Conservation (phyloP, 2,113 vertebrate genomes). For the Nannobrachium achirus region DNA sequence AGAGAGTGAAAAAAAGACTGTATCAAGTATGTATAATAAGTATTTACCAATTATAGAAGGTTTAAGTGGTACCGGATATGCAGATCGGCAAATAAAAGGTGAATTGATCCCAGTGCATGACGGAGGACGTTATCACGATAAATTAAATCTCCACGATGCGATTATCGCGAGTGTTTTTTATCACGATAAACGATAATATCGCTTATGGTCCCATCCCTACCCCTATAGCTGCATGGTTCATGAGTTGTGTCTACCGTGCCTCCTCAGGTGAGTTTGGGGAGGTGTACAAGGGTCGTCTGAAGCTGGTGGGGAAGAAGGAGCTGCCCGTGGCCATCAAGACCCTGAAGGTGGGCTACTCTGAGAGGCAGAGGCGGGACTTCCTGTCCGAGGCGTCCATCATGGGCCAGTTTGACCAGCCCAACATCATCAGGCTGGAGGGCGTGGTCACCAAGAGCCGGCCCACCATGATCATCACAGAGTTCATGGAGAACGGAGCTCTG, state of each 20-base stretch:
- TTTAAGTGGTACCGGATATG: no score
- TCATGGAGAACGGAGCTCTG: constrained; percentile 97
- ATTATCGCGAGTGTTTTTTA: no score
- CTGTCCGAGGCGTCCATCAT: constrained; percentile 95
- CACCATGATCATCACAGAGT: constrained; percentile 99
- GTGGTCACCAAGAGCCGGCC: constrained; percentile 83
- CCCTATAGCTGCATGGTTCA: no score
- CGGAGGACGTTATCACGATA: no score
- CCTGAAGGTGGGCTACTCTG: constrained; percentile 90
- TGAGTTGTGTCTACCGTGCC: background rate
- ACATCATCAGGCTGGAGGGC: constrained; percentile 86
- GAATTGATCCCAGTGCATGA: no score
- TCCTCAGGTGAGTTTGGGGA: constrained; percentile 91
- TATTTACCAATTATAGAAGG: no score
- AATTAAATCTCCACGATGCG: no score
- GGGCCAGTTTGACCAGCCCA: constrained; percentile 95
- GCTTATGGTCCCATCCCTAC: no score
- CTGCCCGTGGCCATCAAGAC: constrained; percentile 94
- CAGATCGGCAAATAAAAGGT: no score
- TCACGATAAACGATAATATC: no score
- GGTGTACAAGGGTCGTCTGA: constrained; percentile 93
- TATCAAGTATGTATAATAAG: no score
- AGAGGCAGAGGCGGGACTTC: constrained; percentile 93
- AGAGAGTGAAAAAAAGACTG: no score
- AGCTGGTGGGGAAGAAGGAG: constrained; percentile 90